A percentile compares a stretch with the other conserved stretches of the same genome.
Evolutionary conservation across 2,888 invertebrate species (phyloP).

Genomic region (Andrena chrysosceles): DNA sequence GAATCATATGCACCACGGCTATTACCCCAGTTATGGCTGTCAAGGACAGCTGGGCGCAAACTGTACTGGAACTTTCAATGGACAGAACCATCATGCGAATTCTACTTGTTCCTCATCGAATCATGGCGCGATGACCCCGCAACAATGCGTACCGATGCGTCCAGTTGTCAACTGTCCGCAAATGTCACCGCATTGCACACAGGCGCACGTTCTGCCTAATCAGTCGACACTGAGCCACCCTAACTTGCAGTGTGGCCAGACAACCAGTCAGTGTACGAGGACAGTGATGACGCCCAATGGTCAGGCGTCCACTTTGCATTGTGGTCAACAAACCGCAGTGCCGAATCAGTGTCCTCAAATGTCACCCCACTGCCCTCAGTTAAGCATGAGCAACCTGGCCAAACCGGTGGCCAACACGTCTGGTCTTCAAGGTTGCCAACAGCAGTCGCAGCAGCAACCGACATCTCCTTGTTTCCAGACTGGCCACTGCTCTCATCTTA

Average conservation of each 20-base stretch:
- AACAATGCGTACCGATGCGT: slow-evolving; percentile 70
- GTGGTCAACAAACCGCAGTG: slow-evolving; percentile 59
- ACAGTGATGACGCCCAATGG: slow-evolving; percentile 65
- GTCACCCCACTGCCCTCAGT: slow-evolving; percentile 73
- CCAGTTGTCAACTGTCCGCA: slow-evolving; percentile 76
- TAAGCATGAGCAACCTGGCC: slow-evolving; percentile 61
- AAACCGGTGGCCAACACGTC: slow-evolving; percentile 79
- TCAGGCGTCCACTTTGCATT: slow-evolving; percentile 65
- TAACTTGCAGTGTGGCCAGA: slow-evolving; percentile 69
- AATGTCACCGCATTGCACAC: slow-evolving; percentile 80
- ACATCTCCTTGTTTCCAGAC: slow-evolving; percentile 69
- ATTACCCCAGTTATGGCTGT: slow-evolving; percentile 79
- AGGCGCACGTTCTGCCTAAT: slow-evolving; percentile 78
- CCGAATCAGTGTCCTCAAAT: slow-evolving; percentile 85
- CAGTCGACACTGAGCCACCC: slow-evolving; percentile 61
- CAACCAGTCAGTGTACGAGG: slow-evolving; percentile 83
- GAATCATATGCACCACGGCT: slow-evolving; percentile 74
- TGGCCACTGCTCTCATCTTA: slow-evolving; percentile 70
- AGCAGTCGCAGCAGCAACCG: slow-evolving; percentile 63
- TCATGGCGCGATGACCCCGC: slow-evolving; percentile 65
- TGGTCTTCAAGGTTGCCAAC: slow-evolving; percentile 75
- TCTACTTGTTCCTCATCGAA: slow-evolving; percentile 68
- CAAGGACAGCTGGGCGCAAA: slow-evolving; percentile 72
- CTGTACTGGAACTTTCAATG: slow-evolving; percentile 49
- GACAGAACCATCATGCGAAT: slow-evolving; percentile 70